phyloP scores from a whole-genome alignment of 1,140 invertebrate species.

The Pogonomyrmex californicus region DNA sequence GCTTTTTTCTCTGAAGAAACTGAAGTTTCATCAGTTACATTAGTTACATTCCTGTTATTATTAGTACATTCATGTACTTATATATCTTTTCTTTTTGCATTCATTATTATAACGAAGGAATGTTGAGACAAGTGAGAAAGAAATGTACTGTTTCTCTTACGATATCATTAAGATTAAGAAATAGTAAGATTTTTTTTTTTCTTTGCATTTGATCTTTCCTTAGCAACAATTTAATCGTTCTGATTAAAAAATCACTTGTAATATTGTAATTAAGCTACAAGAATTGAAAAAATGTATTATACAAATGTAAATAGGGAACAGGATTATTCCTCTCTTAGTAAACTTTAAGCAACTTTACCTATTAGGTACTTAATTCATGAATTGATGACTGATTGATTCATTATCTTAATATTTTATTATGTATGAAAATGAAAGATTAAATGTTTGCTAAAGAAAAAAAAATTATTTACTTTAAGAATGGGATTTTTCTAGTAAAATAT shows the following conservation, averaged over 20 bases:
- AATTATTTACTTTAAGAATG: slow-evolving; percentile 24
- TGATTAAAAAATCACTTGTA: background rate
- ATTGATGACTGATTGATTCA: slow-evolving; percentile 32
- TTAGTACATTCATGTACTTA: slow-evolving; percentile 25
- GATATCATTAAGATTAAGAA: background rate
- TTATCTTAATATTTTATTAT: slow-evolving; percentile 15
- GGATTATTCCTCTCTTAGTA: slow-evolving; percentile 2
- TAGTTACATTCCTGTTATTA: slow-evolving; percentile 39
- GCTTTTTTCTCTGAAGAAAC: slow-evolving; percentile 18
- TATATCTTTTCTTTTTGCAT: slow-evolving; percentile 27
- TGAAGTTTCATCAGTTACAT: background rate
- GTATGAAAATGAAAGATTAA: slow-evolving; percentile 21
- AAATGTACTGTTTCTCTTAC: slow-evolving; percentile 15
- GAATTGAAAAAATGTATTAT: background rate
- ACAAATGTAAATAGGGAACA: slow-evolving; percentile 23
- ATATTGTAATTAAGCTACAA: slow-evolving; percentile 16
- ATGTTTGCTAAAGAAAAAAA: slow-evolving; percentile 41
- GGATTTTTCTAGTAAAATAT: slow-evolving; percentile 22
- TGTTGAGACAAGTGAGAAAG: background rate
- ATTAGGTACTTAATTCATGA: slow-evolving; percentile 37
- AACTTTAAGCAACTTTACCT: background rate
- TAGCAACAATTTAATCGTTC: slow-evolving; percentile 19
- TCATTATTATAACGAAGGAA: background rate
- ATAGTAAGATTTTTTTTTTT: background rate
- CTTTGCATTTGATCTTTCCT: slow-evolving; percentile 27